phyloP scores from a whole-genome alignment of 2,113 vertebrate genomes.

The Hippolais icterina region DNA sequence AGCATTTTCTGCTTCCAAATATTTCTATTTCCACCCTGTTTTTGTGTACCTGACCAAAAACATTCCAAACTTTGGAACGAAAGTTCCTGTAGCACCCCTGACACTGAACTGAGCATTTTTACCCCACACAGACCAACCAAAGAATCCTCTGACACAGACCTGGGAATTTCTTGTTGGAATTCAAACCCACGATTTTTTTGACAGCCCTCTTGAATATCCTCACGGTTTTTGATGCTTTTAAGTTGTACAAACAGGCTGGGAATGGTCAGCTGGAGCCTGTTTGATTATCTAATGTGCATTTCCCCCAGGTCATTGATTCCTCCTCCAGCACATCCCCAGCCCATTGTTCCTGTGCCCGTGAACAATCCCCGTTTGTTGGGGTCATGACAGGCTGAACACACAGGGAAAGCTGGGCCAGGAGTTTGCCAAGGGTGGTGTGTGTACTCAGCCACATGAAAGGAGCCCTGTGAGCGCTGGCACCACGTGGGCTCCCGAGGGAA shows the following conservation, averaged over 20 bases:
- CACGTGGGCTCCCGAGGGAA: background rate
- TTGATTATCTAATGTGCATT: background rate
- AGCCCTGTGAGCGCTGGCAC: background rate
- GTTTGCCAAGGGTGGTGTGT: constrained; percentile 38
- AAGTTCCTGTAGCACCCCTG: too few species aligned
- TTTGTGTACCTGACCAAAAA: background rate
- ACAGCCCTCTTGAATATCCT: background rate
- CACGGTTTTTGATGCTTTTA: background rate
- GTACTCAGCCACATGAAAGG: background rate
- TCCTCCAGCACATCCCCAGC: background rate
- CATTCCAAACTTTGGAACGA: background rate
- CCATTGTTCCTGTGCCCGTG: background rate
- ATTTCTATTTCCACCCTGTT: background rate
- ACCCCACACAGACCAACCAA: background rate
- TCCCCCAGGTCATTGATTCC: background rate
- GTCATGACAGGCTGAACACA: background rate
- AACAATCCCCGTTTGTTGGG: background rate
- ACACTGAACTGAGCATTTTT: background rate
- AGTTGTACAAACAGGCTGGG: background rate
- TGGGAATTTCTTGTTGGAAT: background rate
- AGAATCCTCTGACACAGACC: background rate
- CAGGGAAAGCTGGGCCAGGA: background rate
- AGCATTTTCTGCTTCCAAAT: background rate
- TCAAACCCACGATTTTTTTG: background rate
- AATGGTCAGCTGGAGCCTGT: background rate